Evolutionary conservation across 2,113 vertebrate genomes (phyloP), one percentile per base, ranked within the genome.

Genomic region (Prolemur simus): DNA sequence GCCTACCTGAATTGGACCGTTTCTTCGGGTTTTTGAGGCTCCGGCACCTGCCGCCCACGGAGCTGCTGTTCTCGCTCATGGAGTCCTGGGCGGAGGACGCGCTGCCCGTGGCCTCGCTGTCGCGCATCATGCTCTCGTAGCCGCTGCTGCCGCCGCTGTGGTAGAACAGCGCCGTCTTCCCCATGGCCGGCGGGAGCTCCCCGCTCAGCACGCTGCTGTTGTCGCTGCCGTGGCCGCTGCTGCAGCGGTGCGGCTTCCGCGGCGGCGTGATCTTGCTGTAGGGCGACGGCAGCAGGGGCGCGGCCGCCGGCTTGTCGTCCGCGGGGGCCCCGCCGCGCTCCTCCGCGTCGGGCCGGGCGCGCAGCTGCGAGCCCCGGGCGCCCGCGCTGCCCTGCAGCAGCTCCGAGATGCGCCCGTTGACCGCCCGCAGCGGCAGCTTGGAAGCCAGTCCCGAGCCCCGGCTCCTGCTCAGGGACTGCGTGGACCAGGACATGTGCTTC

Each of bases 211-310:
- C 99, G 1, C 99, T 99, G 98, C 99, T 99, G 98, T 99, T 99
- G 98, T 99, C 99, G 0, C 99, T 99, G 10, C 99, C 99, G 0
- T 99, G 99, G 12, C 99, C 99, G 0, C 99, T 99, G 98, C 99
- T 99, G 98, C 99, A 99, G 86, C 99, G 99, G 78, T 99, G 99
- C 1, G 99, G 99, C 96, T 99, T 99, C 84, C 99, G 98, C 1
- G 99, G 99, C 2, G 99, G 99, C 1, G 99, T 99, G 94, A 99
- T 99, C 98, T 99, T 99, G 98, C 99, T 99, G 98, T 99, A 99
- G 39, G 99, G 99, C 0, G 99, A 99, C 2, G 99, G 99, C 73
- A 99, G 98, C 17, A 99, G 98, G 95, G 99, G 99, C n/a, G 98
- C 98, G n/a, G 97, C 93, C 0, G 89, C 96, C 0, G 63, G 97